Evolutionary conservation across 2,797 vertebrate genomes (phyloP), one percentile per base, ranked within the genome.

Genomic region (Semotilus atromaculatus): DNA sequence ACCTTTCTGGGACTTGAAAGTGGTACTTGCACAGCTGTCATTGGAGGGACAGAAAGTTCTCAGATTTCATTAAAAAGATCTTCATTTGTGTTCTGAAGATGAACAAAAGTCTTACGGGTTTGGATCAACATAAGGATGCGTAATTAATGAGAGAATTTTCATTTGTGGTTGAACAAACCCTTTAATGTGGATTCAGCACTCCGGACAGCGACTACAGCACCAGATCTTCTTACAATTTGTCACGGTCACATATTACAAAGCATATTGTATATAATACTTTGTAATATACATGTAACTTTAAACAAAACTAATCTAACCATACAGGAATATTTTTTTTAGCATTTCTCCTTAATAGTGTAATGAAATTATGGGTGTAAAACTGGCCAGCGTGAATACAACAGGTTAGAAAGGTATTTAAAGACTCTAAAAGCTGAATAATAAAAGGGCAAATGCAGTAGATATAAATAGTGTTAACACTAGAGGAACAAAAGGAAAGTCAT

Each of bases 131-230:
- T 18, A 5, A 64, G 26, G 26, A 7, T 16, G 62, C 31, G 60
- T 64, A 31, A 64, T 31, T 64, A 64, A 7, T 64, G 60, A 64
- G 6, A 64, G 14, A 64, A 16, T 31, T 3, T 64, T 64, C 6
- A 7, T 64, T 31, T 18, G 16, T 29, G 13, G 13, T 11, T 62
- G 5, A 31, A 3, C 26, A 31, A 64, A 62, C 6, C 26, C 8
- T 21, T 31, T 18, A 29, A 73, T 40, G 34, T 67, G 36, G 38
- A 66, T 83, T 88, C 80, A 88, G 86, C 21, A 85, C 89, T 85
- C 18, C 67, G 80, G 88, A 87, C 36, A 90, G 84, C n/a, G 3
- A 64, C 71, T 40, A 40, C 26, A 40, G 9, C 21, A 3, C 36
- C 14, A 78, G 75, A 29, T 81, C 64, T 43, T 45, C 70, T 26